Evolutionary conservation across 1,140 invertebrate genomes (phyloP), one percentile per base, ranked within the genome.

Genomic region (Druon quercuslanigerum): DNA sequence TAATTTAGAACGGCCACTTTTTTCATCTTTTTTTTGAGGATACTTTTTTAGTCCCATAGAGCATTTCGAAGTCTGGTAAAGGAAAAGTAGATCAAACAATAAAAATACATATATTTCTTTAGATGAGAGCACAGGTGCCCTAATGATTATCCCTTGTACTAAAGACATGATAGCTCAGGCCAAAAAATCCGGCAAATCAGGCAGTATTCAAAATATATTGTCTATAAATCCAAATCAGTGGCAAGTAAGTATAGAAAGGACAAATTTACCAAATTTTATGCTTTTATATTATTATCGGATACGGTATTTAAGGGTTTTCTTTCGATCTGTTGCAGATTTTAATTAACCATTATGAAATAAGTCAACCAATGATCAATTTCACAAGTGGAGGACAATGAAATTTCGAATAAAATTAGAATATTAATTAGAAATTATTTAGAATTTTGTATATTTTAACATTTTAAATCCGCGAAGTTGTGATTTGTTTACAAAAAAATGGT

Each of bases 211-310:
- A 84, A 91, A 92, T 74, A 86, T 93, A 2, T 83, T 90, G 5
- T 85, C 87, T n/a, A 84, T 93, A 56, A 91, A 84, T 51, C 88
- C 91, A 83, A 79, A 90, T 8, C 85, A 92, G n/a, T 93, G 92
- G 92, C 86, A 83, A 83, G 92, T 92, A 89, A 86, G 82, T 60
- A 72, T 60, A 76, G 71, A 72, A 8, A 78, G 13, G 73, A 50
- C 60, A 50, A 50, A 75, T 17, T 71, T 80, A 33, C 66, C 71
- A 76, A 16, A 11, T 66, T 6, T 14, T 0, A 14, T 40, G 6
- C 7, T 40, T 40, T 81, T 74, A 1, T 66, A 8, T 51, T 73
- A 12, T 66, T 51, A 52, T 72, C 66, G 66, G 9, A 46, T 72
- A 33, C 56, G 20, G 19, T 72, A 77, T 19, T 25, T 71, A 56